phyloP scores from a whole-genome alignment of 2,888 invertebrate genomes.

The Acronicta aceris region DNA sequence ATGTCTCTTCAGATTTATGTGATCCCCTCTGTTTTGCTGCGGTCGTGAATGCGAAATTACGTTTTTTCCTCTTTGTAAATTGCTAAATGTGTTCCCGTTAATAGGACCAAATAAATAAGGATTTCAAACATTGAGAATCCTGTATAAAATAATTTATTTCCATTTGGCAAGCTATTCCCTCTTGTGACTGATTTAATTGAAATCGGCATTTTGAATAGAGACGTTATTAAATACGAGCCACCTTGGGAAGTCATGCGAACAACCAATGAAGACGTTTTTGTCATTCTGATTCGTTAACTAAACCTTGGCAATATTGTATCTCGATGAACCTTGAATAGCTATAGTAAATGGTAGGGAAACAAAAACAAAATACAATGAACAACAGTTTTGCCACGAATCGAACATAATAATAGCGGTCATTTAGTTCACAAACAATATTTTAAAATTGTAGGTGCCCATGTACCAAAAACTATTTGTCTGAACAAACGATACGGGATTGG shows the following conservation, averaged over 20 bases:
- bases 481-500: conserved; percentile 47
- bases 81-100: conserved; percentile 65
- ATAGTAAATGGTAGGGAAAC: conserved; percentile 68
- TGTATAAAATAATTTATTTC: conserved; percentile 51
- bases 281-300: conserved; percentile 65
- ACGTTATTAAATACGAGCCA: conserved; percentile 42
- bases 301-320: conserved; percentile 75
- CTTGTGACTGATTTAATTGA: conserved; percentile 44
- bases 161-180: conserved; percentile 25
- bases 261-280: conserved; percentile 65
- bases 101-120: conserved; percentile 62
- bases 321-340: conserved; percentile 75
- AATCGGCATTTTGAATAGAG: conserved; percentile 44
- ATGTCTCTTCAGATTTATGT: conserved; percentile 80
- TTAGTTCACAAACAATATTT: conserved; percentile 26
- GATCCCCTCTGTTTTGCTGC: conserved; percentile 73
- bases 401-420: conserved; percentile 10
- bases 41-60: conserved; percentile 71
- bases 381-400: conserved; percentile 46
- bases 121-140: conserved; percentile 57
- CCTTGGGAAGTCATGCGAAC: conserved; percentile 64
- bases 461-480: conserved; percentile 16
- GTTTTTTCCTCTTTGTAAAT: conserved; percentile 69
- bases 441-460: conserved; percentile 8
- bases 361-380: conserved; percentile 67